Base-by-base conservation (phyloP, 2,113 vertebrate genomes). In the Protomyctophum bolini region DNA sequence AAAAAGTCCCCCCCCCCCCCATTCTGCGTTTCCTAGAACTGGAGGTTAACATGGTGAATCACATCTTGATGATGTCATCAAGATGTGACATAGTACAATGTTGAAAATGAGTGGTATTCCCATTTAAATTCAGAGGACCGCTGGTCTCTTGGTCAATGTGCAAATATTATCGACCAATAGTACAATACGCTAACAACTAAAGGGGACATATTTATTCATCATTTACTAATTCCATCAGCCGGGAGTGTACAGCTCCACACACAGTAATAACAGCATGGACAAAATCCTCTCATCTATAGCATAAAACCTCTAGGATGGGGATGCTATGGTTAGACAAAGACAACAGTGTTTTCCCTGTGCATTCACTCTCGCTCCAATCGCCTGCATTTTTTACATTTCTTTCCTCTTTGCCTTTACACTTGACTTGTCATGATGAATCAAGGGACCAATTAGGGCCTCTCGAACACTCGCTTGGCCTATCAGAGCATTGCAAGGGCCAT, bases 381-480 rank as follows among this genome's bases (percentile, higher is more conserved):
- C 59, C 56, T 63, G 58, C 80, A 84, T 84, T 85, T 86, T 80
- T 80, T 33, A 73, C 73, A 87, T 83, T 81, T 83, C 68, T 75
- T 62, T 76, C 75, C 72, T 49, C 69, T 12, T 66, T 81, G 76
- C 59, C 57, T 86, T 82, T 77, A 79, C 82, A 80, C 81, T 83
- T 66, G 75, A 80, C 70, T 83, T 73, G 75, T 49, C 69, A 56
- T 9, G 21, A 58, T 84, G 80, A 86, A 87, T 80, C 48, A 63
- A 72, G 81, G 64, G 46, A 66, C 72, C 81, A 83, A 83, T 88
- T 89, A 86, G 66, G 69, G 80, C 65, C 54, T 9, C 29, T 56
- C 73, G 73, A 86, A 58, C 54, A 61, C 61, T 81, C 65, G 68
- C 80, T 69, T 79, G 21, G 70, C 59, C 62, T 69, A 47, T 85